Evolutionary conservation across 2,797 vertebrate genomes (phyloP), one percentile per base, ranked within the genome.

Genomic region (Melanotaenia nigrans): DNA sequence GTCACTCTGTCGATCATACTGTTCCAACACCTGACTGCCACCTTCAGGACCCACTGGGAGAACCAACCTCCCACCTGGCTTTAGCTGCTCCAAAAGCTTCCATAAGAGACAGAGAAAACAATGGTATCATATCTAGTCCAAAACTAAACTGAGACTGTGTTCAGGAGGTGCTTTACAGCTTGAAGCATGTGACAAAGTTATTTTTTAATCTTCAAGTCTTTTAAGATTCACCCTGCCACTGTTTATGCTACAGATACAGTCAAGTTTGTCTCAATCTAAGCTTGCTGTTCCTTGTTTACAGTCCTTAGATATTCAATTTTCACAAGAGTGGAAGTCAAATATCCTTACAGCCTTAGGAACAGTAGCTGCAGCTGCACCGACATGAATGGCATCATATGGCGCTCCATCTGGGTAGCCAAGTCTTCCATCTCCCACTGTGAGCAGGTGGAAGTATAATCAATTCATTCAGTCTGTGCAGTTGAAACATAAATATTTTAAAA

Each of bases 341-440:
- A 40, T 81, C 35, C 94, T 89, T 91, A 98, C 97, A 84, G 94
- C 93, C 73, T 93, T 94, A 6, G 97, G 97, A 28, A 97, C 87
- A 0, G 91, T 91, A 1, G 94, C 75, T 63, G 96, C 96, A 54
- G 97, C 96, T 0, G 97, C 97, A 56, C 96, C 97, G 8, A 98
- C 96, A 0, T 97, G 96, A 83, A 97, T 97, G 32, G 96, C 96
- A 20, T 97, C 96, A 9, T 96, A 98, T 0, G 96, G 97, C 1
- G 95, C 96, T 75, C 93, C 95, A 0, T 96, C 94, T 0, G 93
- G 94, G 78, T 92, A 94, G 2, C 97, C 97, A 11, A 93, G 93
- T 68, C 96, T 92, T 73, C 97, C 97, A 0, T 98, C 97, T 30
- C 96, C 96, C 81, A 94, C 97, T 97, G 49, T 61, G 36, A 54